Conservation (phyloP, 2,888 invertebrate genomes). For the Pyrgus malvae region DNA sequence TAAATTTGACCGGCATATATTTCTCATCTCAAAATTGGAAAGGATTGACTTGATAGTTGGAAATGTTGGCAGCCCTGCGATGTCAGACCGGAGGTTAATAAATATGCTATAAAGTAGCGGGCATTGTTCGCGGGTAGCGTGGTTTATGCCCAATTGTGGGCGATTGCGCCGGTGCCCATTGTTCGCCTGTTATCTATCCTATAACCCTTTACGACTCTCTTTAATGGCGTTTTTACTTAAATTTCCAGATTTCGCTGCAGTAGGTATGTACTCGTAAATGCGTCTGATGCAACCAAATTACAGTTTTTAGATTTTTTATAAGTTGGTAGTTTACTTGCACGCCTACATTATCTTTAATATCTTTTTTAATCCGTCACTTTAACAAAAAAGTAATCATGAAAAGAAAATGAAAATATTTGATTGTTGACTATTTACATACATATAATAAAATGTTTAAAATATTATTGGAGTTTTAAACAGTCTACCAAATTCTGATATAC, state of each 20-base stretch:
- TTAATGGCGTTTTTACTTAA: constrained; percentile 24
- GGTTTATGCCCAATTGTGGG: constrained; percentile 67
- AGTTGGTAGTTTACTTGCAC: constrained; percentile 52
- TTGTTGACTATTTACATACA: too few relatives aligned
- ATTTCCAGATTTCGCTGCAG: constrained; percentile 15
- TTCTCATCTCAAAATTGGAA: too few relatives aligned
- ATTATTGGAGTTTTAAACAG: too few relatives aligned
- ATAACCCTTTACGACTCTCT: constrained; percentile 23
- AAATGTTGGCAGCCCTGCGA: constrained; percentile 6
- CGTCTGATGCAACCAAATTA: neutral
- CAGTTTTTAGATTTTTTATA: too few relatives aligned
- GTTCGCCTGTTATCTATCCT: constrained; percentile 30
- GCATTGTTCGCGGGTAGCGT: constrained; percentile 63
- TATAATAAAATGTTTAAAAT: too few relatives aligned
- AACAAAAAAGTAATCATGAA: too few relatives aligned
- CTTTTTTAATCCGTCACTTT: too few relatives aligned
- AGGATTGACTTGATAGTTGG: neutral
- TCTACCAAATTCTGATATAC: too few relatives aligned
- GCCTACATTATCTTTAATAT: too few relatives aligned
- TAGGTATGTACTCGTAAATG: neutral
- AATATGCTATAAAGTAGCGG: constrained; percentile 48
- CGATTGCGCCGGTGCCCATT: constrained; percentile 22
- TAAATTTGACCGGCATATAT: too few relatives aligned
- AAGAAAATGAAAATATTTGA: too few relatives aligned
- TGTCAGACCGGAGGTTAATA: constrained; percentile 41